Evolutionary conservation across 1,140 invertebrate genomes (phyloP), one percentile per base, ranked within the genome.

Genomic region (Chironomus striatipennis): DNA sequence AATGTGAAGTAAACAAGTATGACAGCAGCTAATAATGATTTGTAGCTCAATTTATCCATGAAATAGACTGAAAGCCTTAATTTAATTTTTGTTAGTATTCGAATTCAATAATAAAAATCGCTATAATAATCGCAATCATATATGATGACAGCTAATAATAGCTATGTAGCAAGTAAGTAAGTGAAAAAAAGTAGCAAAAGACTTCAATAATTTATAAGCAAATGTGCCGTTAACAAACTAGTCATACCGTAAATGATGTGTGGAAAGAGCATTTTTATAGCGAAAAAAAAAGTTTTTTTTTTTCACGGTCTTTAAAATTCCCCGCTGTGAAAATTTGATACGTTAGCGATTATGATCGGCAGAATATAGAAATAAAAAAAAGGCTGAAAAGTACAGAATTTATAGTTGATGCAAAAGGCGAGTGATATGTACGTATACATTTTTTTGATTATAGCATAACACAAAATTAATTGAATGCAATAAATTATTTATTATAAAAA

Each of bases 401-500:
- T 34, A 34, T 34, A 34, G 24, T 34, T 34, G 1, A 5, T 2
- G 24, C 5, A 34, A 34, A 57, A 15, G 12, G 47, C 8, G n/a
- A n/a, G 47, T n/a, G 47, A 57, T 57, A n/a, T 57, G n/a, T 21
- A 70, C n/a, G 64, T 21, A 70, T n/a, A n/a, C n/a, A n/a, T n/a
- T n/a, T n/a, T n/a, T n/a, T n/a, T 70, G 65, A 70, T 18, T 21
- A 70, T 17, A 70, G 65, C 65, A 21, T 20, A 18, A 70, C 65
- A 70, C 18, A 70, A 18, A 18, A 70, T 70, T 70, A 70, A 70
- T 70, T 70, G 65, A 70, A 70, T 70, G 65, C 65, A 70, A 70
- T 70, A 70, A 70, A 70, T 70, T 70, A 70, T 70, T 70, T 70
- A 70, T 70, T 70, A 21, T 70, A 21, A 18, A 70, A 70, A 70